Conservation (phyloP, 2,888 invertebrate genomes). For the Dryadula phaetusa region DNA sequence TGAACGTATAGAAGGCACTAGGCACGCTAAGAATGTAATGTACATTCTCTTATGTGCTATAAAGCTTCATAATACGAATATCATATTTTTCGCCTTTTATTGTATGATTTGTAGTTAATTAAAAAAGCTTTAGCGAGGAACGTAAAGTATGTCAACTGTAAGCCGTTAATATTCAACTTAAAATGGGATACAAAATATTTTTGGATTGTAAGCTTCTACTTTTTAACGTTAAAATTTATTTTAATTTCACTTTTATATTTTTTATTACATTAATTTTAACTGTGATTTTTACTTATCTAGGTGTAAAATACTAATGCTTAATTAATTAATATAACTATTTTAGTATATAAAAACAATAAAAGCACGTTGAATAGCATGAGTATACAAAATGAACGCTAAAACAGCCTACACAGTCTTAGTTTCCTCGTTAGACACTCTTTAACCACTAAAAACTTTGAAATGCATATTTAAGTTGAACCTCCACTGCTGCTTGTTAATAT, state of each 20-base stretch:
- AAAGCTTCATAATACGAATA: constrained; percentile 38
- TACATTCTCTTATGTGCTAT: constrained; percentile 38
- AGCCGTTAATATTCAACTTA: constrained; percentile 11
- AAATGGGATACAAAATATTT: constrained; percentile 15
- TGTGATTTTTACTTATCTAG: too few species aligned
- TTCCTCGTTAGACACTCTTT: constrained; percentile 16
- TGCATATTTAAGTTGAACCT: constrained; percentile 42
- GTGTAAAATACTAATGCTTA: too few species aligned
- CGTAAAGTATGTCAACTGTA: constrained; percentile 10
- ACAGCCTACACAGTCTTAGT: background rate
- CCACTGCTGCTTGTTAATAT: constrained; percentile 51
- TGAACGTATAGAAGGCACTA: constrained; percentile 34
- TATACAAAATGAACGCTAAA: constrained; percentile 9
- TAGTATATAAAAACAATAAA: background rate
- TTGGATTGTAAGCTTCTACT: background rate
- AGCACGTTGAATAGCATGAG: background rate
- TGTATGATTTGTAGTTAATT: constrained; percentile 10
- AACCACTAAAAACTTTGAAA: constrained; percentile 29
- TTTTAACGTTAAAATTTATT: constrained; percentile 1
- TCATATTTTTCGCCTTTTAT: constrained; percentile 30
- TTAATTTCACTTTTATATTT: background rate
- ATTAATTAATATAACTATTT: background rate
- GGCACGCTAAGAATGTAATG: constrained; percentile 40
- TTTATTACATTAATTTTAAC: background rate
- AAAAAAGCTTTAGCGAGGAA: background rate